These are phyloP conservation scores for Steinernema carpocapsae DNA, from an alignment of 2,888 invertebrate genomes.

Conservation along the genomic window DNA sequence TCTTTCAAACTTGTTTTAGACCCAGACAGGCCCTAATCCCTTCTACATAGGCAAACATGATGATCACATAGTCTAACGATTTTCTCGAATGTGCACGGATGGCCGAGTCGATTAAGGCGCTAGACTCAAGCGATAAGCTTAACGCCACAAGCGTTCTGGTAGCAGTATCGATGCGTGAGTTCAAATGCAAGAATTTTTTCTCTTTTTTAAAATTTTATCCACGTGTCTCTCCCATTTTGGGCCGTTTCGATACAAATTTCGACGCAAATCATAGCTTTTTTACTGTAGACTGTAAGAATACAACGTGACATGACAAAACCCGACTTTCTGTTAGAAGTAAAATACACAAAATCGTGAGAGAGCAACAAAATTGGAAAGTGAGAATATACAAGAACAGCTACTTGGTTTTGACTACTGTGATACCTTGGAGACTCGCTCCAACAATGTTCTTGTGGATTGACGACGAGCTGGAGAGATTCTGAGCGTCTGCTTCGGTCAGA, in stretches of 20 bases:
- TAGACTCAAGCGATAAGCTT: constrained; percentile 69
- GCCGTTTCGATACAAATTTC: neutral
- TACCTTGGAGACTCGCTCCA: constrained; percentile 17
- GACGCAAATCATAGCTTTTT: neutral
- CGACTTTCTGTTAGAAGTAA: neutral
- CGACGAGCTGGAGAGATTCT: constrained; percentile 8
- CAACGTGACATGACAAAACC: constrained; percentile 21
- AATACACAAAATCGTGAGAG: neutral
- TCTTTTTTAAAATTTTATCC: neutral
- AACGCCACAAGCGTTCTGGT: constrained; percentile 27
- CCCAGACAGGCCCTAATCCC: no score
- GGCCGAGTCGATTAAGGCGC: constrained; percentile 71
- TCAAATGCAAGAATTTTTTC: constrained; percentile 24
- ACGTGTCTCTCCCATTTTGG: neutral
- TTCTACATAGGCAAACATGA: no score
- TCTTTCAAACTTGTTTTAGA: no score
- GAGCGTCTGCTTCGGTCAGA: constrained; percentile 36
- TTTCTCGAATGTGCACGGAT: constrained; percentile 51
- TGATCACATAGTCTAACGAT: neutral
- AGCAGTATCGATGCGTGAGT: constrained; percentile 27
- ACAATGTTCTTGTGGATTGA: constrained; percentile 30
- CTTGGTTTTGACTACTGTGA: constrained; percentile 17
- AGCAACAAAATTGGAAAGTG: neutral
- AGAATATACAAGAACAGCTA: neutral
- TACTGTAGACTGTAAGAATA: neutral